Evolutionary conservation across 2,113 vertebrate species (phyloP), one percentile per base, ranked within the genome.

Genomic region (Phylloscopus whistleri): DNA sequence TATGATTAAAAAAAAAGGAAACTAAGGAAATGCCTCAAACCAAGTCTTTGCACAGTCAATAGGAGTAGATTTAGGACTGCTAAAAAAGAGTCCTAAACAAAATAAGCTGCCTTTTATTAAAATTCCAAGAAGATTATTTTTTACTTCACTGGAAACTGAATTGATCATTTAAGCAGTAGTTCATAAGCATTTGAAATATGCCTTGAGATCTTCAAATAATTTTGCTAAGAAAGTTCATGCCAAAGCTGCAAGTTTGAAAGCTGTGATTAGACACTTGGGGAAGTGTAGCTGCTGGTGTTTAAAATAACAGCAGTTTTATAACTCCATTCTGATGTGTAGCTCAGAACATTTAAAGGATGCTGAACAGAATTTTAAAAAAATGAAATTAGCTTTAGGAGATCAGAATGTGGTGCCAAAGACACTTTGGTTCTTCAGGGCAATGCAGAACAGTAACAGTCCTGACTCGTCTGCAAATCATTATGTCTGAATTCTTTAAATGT

Each of bases 11-110:
- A 39, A 22, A 68, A 62, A 84, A 60, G 6, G 37, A 58, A 69
- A 27, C 56, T 87, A 33, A 94, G 81, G 87, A 95, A 96, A 89
- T 78, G 23, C 84, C 41, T 87, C 58, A 59, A 77, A 79, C 26
- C 49, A 62, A 51, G 19, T 59, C 53, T 93, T 93, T 94, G 67
- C 62, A 69, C 37, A 31, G 52, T 72, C 53, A 72, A 30, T 8
- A 28, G 37, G 22, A 86, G 18, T 48, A 84, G 77, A 46, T 68
- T 78, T 64, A 62, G 66, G 26, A 48, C 28, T 70, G n/a, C 52
- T 92, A 48, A 8, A 62, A 62, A 62, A 6, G 5, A 43, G 24
- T 74, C 82, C 30, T 56, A 91, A 77, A 92, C 2, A 6, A 94
- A 75, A 84, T 56, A 10, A 89, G 44, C 20, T 46, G 56, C 28